Conservation (phyloP, 64 coral and sea anemone genomes). For the Stylophora pistillata region DNA sequence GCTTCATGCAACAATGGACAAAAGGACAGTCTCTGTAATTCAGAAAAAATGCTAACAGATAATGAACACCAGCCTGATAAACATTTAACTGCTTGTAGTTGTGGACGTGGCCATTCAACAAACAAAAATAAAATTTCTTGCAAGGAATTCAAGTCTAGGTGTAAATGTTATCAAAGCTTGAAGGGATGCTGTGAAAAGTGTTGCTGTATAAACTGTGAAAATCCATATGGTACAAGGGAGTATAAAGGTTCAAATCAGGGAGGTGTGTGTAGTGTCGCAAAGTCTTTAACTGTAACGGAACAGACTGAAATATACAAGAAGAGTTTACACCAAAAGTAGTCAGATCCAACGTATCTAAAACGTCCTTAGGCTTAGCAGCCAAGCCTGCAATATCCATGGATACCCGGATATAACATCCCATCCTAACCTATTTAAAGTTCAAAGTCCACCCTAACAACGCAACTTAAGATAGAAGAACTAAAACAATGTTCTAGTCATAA, state of each 20-base stretch:
- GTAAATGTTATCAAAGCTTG: not conserved
- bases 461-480: too few species aligned
- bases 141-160: not conserved
- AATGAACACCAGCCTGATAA: not conserved
- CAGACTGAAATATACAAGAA: not conserved
- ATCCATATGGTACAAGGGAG: not conserved
- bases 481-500: too few species aligned
- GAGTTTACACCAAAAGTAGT: too few species aligned
- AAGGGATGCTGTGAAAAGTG: not conserved
- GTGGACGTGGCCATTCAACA: constrained; percentile 17
- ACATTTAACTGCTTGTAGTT: not conserved
- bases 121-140: not conserved
- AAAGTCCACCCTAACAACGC: too few species aligned
- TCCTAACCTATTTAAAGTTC: too few species aligned
- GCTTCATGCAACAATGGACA: not conserved
- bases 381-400: too few species aligned
- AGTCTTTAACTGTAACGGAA: too few species aligned
- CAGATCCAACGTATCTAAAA: too few species aligned
- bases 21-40: not conserved
- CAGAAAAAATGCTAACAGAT: not conserved
- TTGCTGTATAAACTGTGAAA: not conserved
- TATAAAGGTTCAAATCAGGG: not conserved
- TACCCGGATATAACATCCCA: too few species aligned
- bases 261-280: too few species aligned
- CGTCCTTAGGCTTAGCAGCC: too few species aligned